A percentile compares a stretch with the other conserved stretches of the same genome.
phyloP scores from a whole-genome alignment of 2,888 invertebrate species.

The Alsophila aescularia region DNA sequence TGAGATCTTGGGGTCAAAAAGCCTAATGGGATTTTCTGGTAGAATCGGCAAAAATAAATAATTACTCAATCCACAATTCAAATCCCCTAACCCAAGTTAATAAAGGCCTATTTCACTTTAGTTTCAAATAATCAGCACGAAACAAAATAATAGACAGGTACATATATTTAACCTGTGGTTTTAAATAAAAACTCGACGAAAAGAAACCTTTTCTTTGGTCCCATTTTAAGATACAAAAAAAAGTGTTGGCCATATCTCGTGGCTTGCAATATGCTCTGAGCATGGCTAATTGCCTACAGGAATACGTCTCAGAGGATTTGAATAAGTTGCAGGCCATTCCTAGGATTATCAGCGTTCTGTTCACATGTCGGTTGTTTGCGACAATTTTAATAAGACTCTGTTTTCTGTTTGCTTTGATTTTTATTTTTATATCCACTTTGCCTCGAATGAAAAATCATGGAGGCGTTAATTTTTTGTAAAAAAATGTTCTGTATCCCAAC shows the following conservation, averaged over 20 bases:
- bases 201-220: neutral
- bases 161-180: neutral
- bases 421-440: too few species aligned
- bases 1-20: too few species aligned
- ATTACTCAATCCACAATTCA: too few species aligned
- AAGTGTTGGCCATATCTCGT: slow-evolving; percentile 35
- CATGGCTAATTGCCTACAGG: slow-evolving; percentile 65
- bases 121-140: neutral
- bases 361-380: slow-evolving; percentile 24
- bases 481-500: too few species aligned
- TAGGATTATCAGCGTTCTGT: slow-evolving; percentile 44
- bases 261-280: slow-evolving; percentile 48
- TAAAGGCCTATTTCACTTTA: too few species aligned
- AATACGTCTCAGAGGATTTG: slow-evolving; percentile 55
- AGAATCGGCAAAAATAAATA: too few species aligned
- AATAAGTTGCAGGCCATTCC: slow-evolving; percentile 49
- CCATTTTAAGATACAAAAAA: slow-evolving; percentile 13
- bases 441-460: too few species aligned
- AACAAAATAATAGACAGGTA: neutral
- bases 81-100: too few species aligned
- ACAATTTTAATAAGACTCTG: slow-evolving; percentile 13
- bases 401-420: too few species aligned
- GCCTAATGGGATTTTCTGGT: too few species aligned
- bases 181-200: neutral
- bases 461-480: too few species aligned